Percentiles rank a stretch among this genome's conserved stretches.
phyloP scores from a whole-genome alignment of 2,797 vertebrate species.

The Crax fasciolata region DNA sequence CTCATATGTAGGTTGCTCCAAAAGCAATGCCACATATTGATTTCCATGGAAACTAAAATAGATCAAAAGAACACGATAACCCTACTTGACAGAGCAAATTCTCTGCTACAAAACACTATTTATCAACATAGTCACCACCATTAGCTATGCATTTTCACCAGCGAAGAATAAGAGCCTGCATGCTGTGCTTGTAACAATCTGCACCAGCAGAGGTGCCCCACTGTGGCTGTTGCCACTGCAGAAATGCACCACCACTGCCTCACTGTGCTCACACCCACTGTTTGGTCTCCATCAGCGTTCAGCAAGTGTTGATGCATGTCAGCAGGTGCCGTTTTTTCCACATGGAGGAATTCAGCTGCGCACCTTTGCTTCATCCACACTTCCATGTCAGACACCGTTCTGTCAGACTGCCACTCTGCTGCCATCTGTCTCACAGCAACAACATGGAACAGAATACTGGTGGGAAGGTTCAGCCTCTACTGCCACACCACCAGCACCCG shows the following conservation, averaged over 20 bases:
- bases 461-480: too few species aligned
- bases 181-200: not conserved
- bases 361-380: not conserved
- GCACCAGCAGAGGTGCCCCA: not conserved
- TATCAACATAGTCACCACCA: not conserved
- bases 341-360: not conserved
- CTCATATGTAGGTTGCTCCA: not conserved
- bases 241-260: not conserved
- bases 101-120: not conserved
- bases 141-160: not conserved
- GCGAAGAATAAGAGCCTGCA: not conserved
- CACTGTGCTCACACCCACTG: not conserved
- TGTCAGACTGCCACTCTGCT: not conserved
- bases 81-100: not conserved
- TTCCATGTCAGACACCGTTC: not conserved
- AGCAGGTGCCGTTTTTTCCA: not conserved
- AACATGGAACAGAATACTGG: too few species aligned
- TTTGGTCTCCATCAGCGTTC: not conserved
- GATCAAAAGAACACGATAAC: not conserved
- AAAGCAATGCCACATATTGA: not conserved
- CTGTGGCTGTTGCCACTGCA: not conserved
- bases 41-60: not conserved
- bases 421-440: not conserved
- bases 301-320: not conserved
- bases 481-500: not conserved